Evolutionary conservation across 2,797 vertebrate species (phyloP).

Genomic region (Semaprochilodus insignis): DNA sequence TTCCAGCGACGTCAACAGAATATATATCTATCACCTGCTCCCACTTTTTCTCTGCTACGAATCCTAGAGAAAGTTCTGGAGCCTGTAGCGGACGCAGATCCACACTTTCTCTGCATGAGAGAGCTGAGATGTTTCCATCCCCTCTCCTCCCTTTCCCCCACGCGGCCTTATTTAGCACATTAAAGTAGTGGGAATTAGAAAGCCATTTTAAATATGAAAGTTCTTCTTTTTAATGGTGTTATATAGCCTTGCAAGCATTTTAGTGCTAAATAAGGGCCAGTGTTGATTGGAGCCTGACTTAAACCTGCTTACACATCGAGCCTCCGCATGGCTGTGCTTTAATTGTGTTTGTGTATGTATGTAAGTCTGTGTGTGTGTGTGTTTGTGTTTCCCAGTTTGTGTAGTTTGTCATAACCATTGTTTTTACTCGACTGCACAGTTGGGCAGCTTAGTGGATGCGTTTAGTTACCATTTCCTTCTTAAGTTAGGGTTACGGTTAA

Average conservation of each 20-base stretch:
- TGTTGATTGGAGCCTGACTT: constrained; percentile 67
- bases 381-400: constrained; percentile 31
- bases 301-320: constrained; percentile 39
- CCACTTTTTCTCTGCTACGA: constrained; percentile 32
- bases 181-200: not conserved
- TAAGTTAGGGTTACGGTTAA: not conserved
- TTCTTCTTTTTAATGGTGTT: constrained; percentile 12
- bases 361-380: constrained; percentile 55
- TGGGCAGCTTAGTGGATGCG: not conserved
- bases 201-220: not conserved
- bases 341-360: constrained; percentile 38
- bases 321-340: constrained; percentile 68
- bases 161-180: constrained; percentile 45
- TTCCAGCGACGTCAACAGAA: not conserved
- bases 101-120: constrained; percentile 59
- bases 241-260: not conserved
- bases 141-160: constrained; percentile 21
- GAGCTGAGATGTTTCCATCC: constrained; percentile 61
- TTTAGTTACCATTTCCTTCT: not conserved
- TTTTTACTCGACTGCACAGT: not conserved
- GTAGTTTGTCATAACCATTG: not conserved
- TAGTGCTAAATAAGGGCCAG: constrained; percentile 70
- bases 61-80: constrained; percentile 32
- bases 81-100: constrained; percentile 46
- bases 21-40: constrained; percentile 1